phyloP scores from a whole-genome alignment of 2,797 vertebrate species.

The Chaenodraco wilsoni region DNA sequence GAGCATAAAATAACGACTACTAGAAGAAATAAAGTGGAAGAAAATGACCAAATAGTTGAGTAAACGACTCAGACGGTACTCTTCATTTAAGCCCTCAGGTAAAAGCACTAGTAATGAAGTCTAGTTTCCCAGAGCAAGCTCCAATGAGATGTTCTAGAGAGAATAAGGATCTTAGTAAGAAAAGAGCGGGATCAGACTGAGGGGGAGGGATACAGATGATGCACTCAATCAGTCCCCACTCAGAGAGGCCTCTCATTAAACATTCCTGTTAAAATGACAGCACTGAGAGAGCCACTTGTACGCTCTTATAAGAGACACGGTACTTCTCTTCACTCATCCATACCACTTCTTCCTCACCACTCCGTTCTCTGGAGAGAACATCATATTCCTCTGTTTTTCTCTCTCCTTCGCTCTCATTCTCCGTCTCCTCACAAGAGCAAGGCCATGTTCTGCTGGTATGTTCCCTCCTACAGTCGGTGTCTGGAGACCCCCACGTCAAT shows the following conservation, averaged over 20 bases:
- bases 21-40: too few relatives aligned
- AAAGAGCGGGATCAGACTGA: constrained; percentile 35
- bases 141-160: constrained; percentile 16
- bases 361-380: constrained; percentile 37
- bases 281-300: constrained; percentile 33
- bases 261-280: constrained; percentile 47
- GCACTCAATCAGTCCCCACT: constrained; percentile 56
- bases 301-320: constrained; percentile 52
- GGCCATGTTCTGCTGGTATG: constrained; percentile 19
- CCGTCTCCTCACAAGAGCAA: constrained; percentile 19
- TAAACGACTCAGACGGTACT: too few relatives aligned
- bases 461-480: constrained; percentile 1
- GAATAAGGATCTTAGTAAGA: constrained; percentile 20
- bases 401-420: not conserved
- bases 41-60: too few relatives aligned
- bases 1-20: too few relatives aligned
- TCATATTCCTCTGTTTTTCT: constrained; percentile 8
- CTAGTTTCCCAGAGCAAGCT: constrained; percentile 16
- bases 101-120: too few relatives aligned
- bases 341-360: constrained; percentile 23
- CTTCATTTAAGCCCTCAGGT: too few relatives aligned
- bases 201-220: constrained; percentile 36
- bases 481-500: constrained; percentile 2
- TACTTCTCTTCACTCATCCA: constrained; percentile 32
- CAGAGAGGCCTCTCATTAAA: constrained; percentile 57